These are phyloP conservation scores for Hydropotes inermis DNA, from an alignment of 2,113 vertebrate genomes.

Conservation along the genomic window DNA sequence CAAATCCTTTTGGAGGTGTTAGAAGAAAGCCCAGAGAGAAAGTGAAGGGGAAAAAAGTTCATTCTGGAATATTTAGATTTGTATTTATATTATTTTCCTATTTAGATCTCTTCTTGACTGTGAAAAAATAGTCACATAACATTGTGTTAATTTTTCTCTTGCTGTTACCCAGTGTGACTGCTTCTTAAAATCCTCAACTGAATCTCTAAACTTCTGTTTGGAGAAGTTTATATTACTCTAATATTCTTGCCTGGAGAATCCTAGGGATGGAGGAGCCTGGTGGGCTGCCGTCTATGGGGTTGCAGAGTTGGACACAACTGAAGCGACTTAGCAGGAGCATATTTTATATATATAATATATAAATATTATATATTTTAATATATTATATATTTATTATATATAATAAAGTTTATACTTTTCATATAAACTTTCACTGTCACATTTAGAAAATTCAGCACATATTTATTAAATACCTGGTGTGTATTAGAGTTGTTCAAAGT, in stretches of 20 bases:
- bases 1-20: neutral
- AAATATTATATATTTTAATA: too few species aligned
- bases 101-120: neutral
- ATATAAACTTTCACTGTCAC: neutral
- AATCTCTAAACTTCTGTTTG: neutral
- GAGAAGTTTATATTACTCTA: neutral
- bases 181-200: neutral
- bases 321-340: neutral
- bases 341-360: neutral
- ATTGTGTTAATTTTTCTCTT: neutral
- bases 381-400: neutral
- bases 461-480: neutral
- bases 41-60: neutral
- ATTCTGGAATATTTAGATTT: neutral
- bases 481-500: neutral
- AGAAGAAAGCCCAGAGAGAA: neutral
- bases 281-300: neutral
- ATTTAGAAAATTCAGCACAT: neutral
- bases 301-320: fast-evolving
- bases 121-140: neutral
- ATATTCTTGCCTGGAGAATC: neutral
- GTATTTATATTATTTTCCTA: neutral
- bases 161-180: neutral
- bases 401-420: neutral
- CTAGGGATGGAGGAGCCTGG: neutral